Base-by-base conservation (phyloP, 2,797 vertebrate species). In the Chaunax sp. region DNA sequence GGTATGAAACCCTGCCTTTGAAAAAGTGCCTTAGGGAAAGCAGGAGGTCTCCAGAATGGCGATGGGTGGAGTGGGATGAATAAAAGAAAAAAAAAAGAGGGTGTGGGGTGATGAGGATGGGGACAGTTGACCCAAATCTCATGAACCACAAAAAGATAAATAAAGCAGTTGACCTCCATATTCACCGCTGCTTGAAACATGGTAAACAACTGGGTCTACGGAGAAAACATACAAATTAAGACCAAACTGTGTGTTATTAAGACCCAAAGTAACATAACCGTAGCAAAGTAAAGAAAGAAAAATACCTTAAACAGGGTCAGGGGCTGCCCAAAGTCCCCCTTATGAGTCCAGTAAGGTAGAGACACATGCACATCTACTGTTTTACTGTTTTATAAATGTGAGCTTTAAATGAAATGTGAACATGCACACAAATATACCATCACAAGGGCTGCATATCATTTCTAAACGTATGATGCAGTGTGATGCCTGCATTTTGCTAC, bases 51-150 rank as follows among this genome's bases (percentile, higher is more conserved):
- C 62, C 57, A 66, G 26, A 6, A 45, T 30, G 60, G 50, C 60
- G 64, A 35, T 73, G 61, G 58, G 75, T 20, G 56, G 38, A 66
- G 57, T 46, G 9, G 40, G 72, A 54, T 43, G 12, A 50, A 47
- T 45, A 44, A 52, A 15, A 41, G 28, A 14, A 45, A 44, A 13
- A 14, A 30, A 30, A 8, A 26, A 9, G n/a, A 0, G 60, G 33
- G 30, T 4, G 59, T 43, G 45, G 20, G 33, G 53, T 22, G 4
- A 70, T 3, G n/a, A 8, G 52, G 43, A 70, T 41, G 67, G 15
- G 44, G 58, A 86, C 64, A 72, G 83, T 82, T 89, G 85, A 90
- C 86, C 89, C 67, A 87, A 75, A 89, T 89, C 46, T 85, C 19
- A 77, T 59, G 57, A 84, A 65, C 56, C 23, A 15, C 43, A 69